Base-by-base conservation (phyloP, 2,113 vertebrate species). In the Esox niger region DNA sequence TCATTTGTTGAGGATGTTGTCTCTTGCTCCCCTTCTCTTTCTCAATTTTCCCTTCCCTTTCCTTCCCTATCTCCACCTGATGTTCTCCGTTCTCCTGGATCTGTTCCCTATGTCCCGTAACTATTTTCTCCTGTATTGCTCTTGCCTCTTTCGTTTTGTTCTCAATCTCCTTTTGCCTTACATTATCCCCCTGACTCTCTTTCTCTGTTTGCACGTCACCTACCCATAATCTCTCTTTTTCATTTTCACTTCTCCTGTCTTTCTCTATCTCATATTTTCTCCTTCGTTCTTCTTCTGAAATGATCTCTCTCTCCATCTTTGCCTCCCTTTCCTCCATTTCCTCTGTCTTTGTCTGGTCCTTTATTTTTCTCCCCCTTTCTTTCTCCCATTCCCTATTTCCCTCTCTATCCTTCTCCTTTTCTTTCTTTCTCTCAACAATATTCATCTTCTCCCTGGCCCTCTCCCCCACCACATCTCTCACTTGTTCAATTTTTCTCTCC, bases 261-360 rank as follows among this genome's bases (percentile, higher is more conserved):
- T 5, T 85, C 52, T 17, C 27, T n/a, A 17, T 30, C 57, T 20
- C 57, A 3, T 13, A 4, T 15, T 3, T 17, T 27, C 9, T 31
- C 27, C 6, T 15, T n/a, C n/a, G 6, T n/a, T 84, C 79, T 88
- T 77, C 84, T 91, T 89, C 47, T 52, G 21, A 52, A 21, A 21
- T 21, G 87, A 91, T 88, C 85, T 79, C 84, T 89, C 86, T 87
- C 88, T 69, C 81, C 26, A 62, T 62, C 32, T 61, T 87, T 91
- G 60, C 35, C 70, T 69, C 58, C 58, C 60, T 73, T 46, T 23
- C 69, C 31, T 70, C 15, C 56, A 30, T 9, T 17, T 29, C 17
- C 26, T 58, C 56, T 58, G 5, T 30, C 49, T 58, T 72, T 8
- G 32, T 62, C 68, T 69, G 10, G n/a, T 33, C n/a, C 27, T 69